Evolutionary conservation across 2,797 vertebrate genomes (phyloP).

Genomic region (Oryzias sinensis): DNA sequence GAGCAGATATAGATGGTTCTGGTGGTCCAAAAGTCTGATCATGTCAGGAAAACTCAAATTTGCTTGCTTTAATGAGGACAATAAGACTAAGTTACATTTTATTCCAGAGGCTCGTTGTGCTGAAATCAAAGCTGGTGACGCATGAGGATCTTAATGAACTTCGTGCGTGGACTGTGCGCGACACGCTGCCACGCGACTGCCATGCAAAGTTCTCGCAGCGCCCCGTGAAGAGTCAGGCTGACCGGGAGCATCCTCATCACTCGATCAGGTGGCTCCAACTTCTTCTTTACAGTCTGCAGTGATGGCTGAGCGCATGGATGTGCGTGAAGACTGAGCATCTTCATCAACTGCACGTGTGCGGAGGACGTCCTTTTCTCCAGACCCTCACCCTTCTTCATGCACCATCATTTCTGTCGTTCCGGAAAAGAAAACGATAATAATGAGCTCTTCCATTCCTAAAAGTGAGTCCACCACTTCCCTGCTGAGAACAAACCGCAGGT

Average conservation of each 20-base stretch:
- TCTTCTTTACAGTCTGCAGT: constrained; percentile 7
- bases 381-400: constrained; percentile 24
- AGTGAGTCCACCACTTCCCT: constrained; percentile 89
- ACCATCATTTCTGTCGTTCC: constrained; percentile 20
- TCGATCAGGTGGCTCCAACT: constrained; percentile 45
- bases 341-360: constrained; percentile 53
- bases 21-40: too few relatives aligned
- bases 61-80: neutral
- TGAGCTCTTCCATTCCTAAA: constrained; percentile 86
- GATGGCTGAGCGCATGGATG: constrained; percentile 27
- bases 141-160: constrained; percentile 29
- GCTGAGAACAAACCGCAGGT: constrained; percentile 76
- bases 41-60: neutral
- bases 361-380: constrained; percentile 34
- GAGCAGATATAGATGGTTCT: neutral
- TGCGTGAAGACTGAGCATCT: constrained; percentile 13
- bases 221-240: constrained; percentile 23
- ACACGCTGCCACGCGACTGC: constrained; percentile 30
- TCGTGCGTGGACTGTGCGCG: constrained; percentile 25
- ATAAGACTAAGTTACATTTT: neutral
- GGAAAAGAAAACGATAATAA: constrained; percentile 51
- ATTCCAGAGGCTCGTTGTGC: constrained; percentile 12
- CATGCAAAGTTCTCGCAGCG: constrained; percentile 46
- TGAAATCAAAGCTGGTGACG: constrained; percentile 35
- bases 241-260: constrained; percentile 27